Base-by-base conservation (phyloP, 1,140 invertebrate genomes). In the Drosophila ficusphila region DNA sequence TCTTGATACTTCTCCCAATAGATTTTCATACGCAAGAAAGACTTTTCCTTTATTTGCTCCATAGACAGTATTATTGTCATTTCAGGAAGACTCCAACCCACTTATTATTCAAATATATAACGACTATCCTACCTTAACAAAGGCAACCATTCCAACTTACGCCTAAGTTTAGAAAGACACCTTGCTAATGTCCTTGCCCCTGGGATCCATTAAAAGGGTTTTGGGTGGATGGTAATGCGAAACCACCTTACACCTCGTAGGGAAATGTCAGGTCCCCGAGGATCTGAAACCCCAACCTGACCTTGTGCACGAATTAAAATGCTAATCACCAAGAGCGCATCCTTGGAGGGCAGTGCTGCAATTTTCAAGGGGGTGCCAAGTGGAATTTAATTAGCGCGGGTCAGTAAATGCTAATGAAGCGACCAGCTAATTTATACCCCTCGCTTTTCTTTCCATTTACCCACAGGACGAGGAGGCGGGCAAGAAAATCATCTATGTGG, bases 401-500 rank as follows among this genome's bases (percentile, higher is more conserved):
- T 79, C 75, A 85, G 71, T 89, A 52, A 65, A 83, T 83, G 75
- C 75, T 88, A 88, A 83, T 88, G 56, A 69, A 78, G 60, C 39
- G n/a, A 52, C 29, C 34, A 25, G 23, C 47, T 72, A 62, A 65
- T 48, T 38, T 14, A 46, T 27, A 8, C 23, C 19, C 21, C 9
- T 41, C 14, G 5, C n/a, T n/a, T 44, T 4, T 12, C 23, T 12
- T 12, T 21, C 0, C n/a, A 2, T 14, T 23, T 39, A 1, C 7
- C 41, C 46, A 6, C 52, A 91, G 90, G 53, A 72, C 23, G 78
- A 88, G 29, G 38, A 64, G 4, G 77, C 91, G 48, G 90, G 90
- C 0, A 71, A 83, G 27, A 90, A 86, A 70, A 76, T 91, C 48
- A 89, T 91, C 42, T 91, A 89, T 25, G 41, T 89, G 47, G 90